phyloP scores from a whole-genome alignment of 1,140 invertebrate genomes.

The Phenacoccus solenopsis region DNA sequence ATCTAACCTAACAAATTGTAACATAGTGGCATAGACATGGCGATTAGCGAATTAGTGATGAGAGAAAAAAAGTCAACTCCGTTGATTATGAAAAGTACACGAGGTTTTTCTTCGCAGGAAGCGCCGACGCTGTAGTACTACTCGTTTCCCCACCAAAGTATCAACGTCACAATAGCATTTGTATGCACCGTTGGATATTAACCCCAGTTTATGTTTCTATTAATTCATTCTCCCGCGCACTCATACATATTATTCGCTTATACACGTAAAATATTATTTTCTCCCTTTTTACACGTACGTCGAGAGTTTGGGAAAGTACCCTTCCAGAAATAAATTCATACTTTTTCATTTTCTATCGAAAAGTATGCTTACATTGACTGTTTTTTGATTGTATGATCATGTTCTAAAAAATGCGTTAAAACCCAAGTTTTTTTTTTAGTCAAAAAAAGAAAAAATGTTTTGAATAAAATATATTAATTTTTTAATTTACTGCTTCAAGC shows the following conservation, averaged over 20 bases:
- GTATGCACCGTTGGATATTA: constrained; percentile 17
- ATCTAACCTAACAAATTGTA: too few species aligned
- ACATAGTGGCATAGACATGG: too few species aligned
- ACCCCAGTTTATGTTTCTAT: constrained; percentile 17
- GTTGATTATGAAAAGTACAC: background rate
- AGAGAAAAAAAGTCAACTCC: too few species aligned
- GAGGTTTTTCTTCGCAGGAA: background rate
- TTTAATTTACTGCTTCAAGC: too few species aligned
- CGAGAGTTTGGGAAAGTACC: background rate
- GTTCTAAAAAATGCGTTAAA: too few species aligned
- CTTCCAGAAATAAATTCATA: background rate
- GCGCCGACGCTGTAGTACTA: background rate
- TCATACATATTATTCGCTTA: constrained; percentile 9
- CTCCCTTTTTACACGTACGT: background rate
- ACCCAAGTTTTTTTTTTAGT: too few species aligned
- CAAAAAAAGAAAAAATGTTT: too few species aligned
- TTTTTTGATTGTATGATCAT: too few species aligned
- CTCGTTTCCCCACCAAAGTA: background rate
- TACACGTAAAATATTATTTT: constrained; percentile 16
- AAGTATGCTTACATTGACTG: too few species aligned
- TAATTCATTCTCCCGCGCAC: constrained; percentile 14
- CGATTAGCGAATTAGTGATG: too few species aligned
- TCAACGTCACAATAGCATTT: constrained; percentile 8
- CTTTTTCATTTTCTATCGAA: background rate
- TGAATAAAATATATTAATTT: too few species aligned